Evolutionary conservation across 1,140 invertebrate genomes (phyloP).

Genomic region (Panonychus citri): DNA sequence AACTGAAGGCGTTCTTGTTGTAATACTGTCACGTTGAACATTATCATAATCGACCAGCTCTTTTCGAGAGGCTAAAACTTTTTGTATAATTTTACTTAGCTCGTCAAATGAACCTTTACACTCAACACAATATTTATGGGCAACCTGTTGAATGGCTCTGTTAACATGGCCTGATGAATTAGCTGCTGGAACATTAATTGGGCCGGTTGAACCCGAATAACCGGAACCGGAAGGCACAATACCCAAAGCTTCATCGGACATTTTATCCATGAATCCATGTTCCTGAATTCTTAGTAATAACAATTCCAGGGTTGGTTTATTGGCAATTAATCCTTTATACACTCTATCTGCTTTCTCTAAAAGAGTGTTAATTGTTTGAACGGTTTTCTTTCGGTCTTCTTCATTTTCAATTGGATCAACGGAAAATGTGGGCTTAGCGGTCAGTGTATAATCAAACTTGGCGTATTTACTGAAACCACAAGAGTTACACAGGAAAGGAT

Average conservation of each 20-base stretch:
- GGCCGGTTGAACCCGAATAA: not conserved
- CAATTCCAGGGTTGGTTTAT: constrained; percentile 63
- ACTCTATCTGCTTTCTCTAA: constrained; percentile 82
- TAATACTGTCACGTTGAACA: constrained; percentile 34
- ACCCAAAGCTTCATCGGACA: constrained; percentile 30
- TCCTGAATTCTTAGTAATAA: constrained; percentile 51
- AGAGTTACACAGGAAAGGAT: constrained; percentile 91
- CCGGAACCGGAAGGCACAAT: not conserved
- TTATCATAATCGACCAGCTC: constrained; percentile 79
- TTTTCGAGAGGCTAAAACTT: constrained; percentile 60
- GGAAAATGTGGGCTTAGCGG: constrained; percentile 68
- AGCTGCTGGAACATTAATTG: not conserved
- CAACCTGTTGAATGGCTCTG: constrained; percentile 32
- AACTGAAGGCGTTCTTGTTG: constrained; percentile 3
- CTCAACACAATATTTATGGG: constrained; percentile 81
- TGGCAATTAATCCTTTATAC: constrained; percentile 65
- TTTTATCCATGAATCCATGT: constrained; percentile 36
- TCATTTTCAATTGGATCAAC: constrained; percentile 92
- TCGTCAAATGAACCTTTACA: constrained; percentile 87
- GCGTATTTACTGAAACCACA: constrained; percentile 99
- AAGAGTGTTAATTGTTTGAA: constrained; percentile 61
- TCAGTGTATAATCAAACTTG: constrained; percentile 86
- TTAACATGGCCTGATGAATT: constrained; percentile 30
- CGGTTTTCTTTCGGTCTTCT: constrained; percentile 83
- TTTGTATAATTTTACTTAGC: constrained; percentile 77